Base-by-base conservation (phyloP, 2,113 vertebrate species). In the Sinocyclocheilus grahami region DNA sequence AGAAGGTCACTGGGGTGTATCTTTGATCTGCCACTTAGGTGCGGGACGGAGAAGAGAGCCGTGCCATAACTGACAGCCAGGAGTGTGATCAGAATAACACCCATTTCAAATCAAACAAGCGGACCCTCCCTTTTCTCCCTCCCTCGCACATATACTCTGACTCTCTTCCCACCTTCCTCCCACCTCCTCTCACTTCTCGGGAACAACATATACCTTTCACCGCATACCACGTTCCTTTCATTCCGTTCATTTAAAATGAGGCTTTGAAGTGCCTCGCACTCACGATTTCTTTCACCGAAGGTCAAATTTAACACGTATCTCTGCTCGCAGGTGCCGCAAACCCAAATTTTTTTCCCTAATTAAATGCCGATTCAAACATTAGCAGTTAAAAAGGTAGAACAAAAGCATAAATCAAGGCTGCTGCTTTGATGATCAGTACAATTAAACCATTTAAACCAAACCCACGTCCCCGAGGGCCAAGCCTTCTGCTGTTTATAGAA, bases 61-160 rank as follows among this genome's bases (percentile, higher is more conserved):
- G 83, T 60, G 48, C 27, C 80, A 90, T 46, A 89, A 86, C 83
- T 87, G 91, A 90, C 65, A 86, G 48, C 63, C 42, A 81, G 75
- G 62, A 78, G 86, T 83, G 87, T 89, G 91, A 91, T 90, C 74
- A 86, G 90, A 92, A 90, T 91, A 90, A 92, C 88, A 91, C 84
- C 78, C 80, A 88, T 88, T 91, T 83, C 86, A 81, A 72, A 88
- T 91, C 87, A 86, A 85, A 87, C 80, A 58, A 55, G 14, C 20
- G 18, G 53, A 87, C 87, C 86, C 85, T 74, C 62, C n/a, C 53
- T 83, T 80, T 83, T 24, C 75, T 48, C 71, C 30, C 63, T 39
- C 20, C 60, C 16, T 77, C 63, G 58, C 67, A 71, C 79, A 75
- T 69, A 69, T 76, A 27, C 48, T 62, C 37, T 60, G 58, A n/a